Conservation (phyloP, 2,113 vertebrate genomes). For the Murina feae region DNA sequence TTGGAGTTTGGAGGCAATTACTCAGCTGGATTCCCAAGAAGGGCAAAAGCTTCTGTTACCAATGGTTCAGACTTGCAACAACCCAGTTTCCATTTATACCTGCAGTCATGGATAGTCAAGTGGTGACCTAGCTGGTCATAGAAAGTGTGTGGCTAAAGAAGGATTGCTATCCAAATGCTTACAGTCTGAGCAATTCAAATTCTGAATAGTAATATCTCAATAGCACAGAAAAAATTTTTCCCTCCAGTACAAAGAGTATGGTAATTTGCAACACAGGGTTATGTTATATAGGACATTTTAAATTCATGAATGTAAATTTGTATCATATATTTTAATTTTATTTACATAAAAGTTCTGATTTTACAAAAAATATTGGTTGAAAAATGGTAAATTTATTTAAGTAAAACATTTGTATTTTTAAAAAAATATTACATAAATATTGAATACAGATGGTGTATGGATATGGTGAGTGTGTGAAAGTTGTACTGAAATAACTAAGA, state of each 20-base stretch:
- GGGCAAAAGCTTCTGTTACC: neutral
- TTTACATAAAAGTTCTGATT: neutral
- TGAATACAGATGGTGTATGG: neutral
- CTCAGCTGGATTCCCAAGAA: neutral
- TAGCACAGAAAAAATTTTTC: neutral
- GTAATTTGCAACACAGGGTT: neutral
- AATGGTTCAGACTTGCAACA: neutral
- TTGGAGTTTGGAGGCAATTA: neutral
- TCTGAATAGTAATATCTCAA: neutral
- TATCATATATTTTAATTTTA: neutral
- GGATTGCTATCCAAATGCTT: neutral
- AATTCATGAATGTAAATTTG: neutral
- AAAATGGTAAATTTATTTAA: conserved; percentile 1
- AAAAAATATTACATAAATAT: neutral
- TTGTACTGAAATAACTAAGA: neutral
- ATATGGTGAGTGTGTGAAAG: neutral
- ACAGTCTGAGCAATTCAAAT: neutral
- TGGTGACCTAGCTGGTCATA: neutral
- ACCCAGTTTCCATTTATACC: neutral
- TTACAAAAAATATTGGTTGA: neutral
- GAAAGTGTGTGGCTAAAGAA: neutral
- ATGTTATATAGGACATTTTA: neutral
- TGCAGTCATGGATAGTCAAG: neutral
- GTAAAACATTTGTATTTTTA: neutral
- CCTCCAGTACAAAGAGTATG: no score